phyloP scores from a whole-genome alignment of 2,113 vertebrate species.

The Pterocles gutturalis region DNA sequence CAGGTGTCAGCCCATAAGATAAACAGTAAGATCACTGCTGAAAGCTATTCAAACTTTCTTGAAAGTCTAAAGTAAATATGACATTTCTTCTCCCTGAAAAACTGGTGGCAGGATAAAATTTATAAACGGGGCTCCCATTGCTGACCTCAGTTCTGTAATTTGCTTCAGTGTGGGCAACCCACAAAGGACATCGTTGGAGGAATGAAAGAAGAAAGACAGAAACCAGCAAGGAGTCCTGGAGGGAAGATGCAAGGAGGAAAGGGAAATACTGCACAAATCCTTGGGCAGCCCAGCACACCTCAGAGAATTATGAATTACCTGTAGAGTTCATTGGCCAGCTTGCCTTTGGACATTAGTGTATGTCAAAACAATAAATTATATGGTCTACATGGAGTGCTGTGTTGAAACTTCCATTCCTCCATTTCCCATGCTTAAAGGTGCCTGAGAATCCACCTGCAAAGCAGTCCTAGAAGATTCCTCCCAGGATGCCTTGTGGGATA shows the following conservation, averaged over 20 bases:
- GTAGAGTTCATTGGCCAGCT: neutral
- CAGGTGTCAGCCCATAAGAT: neutral
- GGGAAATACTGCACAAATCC: neutral
- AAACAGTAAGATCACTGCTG: neutral
- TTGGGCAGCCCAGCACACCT: neutral
- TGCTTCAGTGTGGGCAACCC: neutral
- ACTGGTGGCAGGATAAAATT: neutral
- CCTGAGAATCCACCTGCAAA: neutral
- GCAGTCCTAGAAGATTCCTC: neutral
- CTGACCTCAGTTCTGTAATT: neutral
- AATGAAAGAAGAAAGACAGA: neutral
- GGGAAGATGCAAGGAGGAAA: neutral
- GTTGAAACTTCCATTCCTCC: neutral
- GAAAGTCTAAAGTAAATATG: neutral
- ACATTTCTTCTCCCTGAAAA: neutral
- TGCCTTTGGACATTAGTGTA: neutral
- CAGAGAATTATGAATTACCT: neutral
- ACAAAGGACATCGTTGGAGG: accelerated
- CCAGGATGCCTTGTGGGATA: neutral
- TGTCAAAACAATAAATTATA: neutral
- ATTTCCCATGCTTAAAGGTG: neutral
- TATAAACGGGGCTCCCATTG: neutral
- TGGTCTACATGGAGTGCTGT: accelerated
- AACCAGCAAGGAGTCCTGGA: neutral
- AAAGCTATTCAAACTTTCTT: neutral